Evolutionary conservation across 1,140 invertebrate genomes (phyloP).

Genomic region (Helicoverpa zea): DNA sequence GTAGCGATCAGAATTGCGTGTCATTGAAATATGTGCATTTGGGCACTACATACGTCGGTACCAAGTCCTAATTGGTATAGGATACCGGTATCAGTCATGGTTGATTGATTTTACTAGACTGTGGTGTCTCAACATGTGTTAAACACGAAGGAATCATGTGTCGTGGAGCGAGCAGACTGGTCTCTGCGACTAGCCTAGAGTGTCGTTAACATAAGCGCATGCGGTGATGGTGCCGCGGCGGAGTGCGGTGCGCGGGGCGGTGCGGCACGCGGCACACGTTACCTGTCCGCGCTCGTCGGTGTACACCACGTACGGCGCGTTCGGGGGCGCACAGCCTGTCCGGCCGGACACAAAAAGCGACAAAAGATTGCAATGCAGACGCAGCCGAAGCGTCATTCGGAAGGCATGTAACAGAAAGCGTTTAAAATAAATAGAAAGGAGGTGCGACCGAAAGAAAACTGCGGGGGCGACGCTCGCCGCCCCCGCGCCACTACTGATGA

Average conservation of each 20-base stretch:
- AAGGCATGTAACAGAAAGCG: conserved; percentile 88
- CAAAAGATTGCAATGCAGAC: conserved; percentile 85
- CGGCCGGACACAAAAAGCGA: conserved; percentile 83
- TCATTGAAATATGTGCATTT: background rate
- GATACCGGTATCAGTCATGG: background rate
- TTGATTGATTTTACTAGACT: background rate
- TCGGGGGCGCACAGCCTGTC: conserved; percentile 89
- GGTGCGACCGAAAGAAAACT: conserved; percentile 79
- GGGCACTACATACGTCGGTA: background rate
- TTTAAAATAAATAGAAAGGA: conserved; percentile 83
- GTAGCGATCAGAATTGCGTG: background rate
- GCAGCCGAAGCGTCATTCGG: conserved; percentile 86
- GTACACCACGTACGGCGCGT: conserved; percentile 97
- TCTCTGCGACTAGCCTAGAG: background rate
- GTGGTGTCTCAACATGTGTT: background rate
- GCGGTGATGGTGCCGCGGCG: conserved; percentile 16
- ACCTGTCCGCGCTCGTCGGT: conserved; percentile 98
- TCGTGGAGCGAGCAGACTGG: conserved; percentile 5
- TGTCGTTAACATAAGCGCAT: conserved; percentile 16
- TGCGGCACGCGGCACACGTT: conserved; percentile 85
- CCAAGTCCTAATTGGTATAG: background rate
- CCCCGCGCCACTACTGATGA: conserved; percentile 73
- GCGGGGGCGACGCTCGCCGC: conserved; percentile 68
- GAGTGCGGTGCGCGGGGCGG: conserved; percentile 39
- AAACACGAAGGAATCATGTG: background rate